Base-by-base conservation (phyloP, 2,888 invertebrate species). In the Synanthedon tipuliformis region DNA sequence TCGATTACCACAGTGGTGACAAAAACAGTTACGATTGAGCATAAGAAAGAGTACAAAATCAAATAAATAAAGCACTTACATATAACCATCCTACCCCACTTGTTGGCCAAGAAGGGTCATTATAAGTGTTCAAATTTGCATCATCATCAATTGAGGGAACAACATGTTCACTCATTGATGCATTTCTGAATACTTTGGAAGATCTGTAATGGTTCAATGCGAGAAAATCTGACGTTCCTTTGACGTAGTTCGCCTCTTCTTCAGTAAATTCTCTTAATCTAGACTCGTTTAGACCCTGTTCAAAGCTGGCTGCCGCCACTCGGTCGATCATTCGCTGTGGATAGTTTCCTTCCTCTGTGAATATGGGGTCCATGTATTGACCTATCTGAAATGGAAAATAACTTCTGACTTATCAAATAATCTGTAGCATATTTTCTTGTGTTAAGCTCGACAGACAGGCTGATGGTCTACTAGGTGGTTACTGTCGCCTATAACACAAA, bases 131-230 rank as follows among this genome's bases (percentile, higher is more conserved):
- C 3, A 58, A 64, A 11, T 55, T 61, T 0, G 64, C 27, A 51
- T 67, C 67, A 52, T 65, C 60, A 4, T 48, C 13, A 48, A 27
- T 41, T 1, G 67, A 67, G 1, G 65, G 64, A n/a, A 60, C 54
- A 11, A 52, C 51, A 27, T 57, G 58, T 8, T 18, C 45, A 1
- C 60, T 50, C 27, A 67, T 52, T 0, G 64, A 63, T 23, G 54
- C 57, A 48, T 67, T 65, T 51, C 64, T 62, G 41, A 60, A 65
- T 10, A 60, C 60, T 3, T 57, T 52, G 16, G 55, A 51, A 3
- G 57, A 58, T 1, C 57, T 53, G 50, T 68, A 68, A 51, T 60
- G 59, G 41, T 68, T 68, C 1, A 66, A n/a, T 0, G 57, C 68
- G 7, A 66, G 50, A 52, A 63, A 63, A 50, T 66, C 64, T 1